Evolutionary conservation across 2,113 vertebrate genomes (phyloP).

Genomic region (Aptenodytes patagonicus): DNA sequence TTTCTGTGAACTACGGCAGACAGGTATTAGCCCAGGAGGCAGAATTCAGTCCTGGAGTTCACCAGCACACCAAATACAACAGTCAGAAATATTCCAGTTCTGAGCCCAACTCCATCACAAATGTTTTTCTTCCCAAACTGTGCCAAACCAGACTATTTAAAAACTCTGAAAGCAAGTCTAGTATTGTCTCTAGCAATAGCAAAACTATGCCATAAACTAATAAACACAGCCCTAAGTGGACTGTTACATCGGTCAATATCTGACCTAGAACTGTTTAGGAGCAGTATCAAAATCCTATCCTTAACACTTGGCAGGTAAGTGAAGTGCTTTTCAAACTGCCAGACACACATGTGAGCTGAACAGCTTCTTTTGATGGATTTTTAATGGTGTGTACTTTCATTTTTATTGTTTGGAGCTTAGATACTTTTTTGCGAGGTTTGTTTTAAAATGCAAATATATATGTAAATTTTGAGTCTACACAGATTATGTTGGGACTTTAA

Average conservation of each 20-base stretch:
- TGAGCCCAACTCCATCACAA: not conserved
- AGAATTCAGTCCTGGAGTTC: not conserved
- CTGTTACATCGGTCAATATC: not conserved
- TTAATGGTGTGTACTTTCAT: slow-evolving; percentile 60
- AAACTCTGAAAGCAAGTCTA: not conserved
- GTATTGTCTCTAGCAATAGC: not conserved
- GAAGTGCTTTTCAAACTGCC: slow-evolving; percentile 56
- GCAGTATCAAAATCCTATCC: slow-evolving; percentile 23
- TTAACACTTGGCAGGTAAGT: slow-evolving; percentile 54
- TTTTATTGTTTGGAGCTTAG: slow-evolving; percentile 68
- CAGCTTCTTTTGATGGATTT: slow-evolving; percentile 67
- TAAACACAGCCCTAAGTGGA: not conserved
- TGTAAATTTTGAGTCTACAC: slow-evolving; percentile 51
- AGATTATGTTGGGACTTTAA: slow-evolving; percentile 38
- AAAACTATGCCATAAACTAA: not conserved
- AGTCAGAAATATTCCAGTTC: not conserved
- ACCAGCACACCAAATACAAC: not conserved
- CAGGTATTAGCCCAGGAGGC: not conserved
- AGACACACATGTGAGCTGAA: slow-evolving; percentile 53
- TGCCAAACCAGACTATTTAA: not conserved
- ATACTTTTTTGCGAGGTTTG: slow-evolving; percentile 66
- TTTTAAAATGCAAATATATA: slow-evolving; percentile 68
- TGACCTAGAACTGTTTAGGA: not conserved
- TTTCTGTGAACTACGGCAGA: not conserved
- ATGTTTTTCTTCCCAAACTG: not conserved